Percentiles rank a stretch among this genome's conserved stretches.
These are phyloP conservation scores for Salarias fasciatus DNA, from an alignment of 2,797 vertebrate genomes.

Conservation along the genomic window DNA sequence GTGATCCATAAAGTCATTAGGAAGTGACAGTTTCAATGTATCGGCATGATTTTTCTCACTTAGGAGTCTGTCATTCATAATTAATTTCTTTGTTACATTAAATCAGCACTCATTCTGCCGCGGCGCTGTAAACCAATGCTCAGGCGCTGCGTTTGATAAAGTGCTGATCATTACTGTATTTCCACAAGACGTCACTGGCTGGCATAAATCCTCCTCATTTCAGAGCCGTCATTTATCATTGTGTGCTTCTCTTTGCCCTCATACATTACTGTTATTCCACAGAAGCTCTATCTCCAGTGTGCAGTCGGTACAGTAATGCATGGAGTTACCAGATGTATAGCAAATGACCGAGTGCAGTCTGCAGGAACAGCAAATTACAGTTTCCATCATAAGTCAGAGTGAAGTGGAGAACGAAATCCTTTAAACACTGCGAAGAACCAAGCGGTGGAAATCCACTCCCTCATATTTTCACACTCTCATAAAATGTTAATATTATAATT, in stretches of 20 bases:
- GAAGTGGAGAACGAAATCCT: background rate
- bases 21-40: too few species aligned
- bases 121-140: background rate
- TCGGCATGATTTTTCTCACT: too few species aligned
- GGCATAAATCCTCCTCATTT: background rate
- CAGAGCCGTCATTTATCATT: constrained; percentile 1
- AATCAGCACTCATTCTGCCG: background rate
- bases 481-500: background rate
- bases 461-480: background rate
- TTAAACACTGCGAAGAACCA: background rate
- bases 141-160: background rate
- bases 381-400: constrained; percentile 5
- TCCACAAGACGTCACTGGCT: constrained; percentile 4
- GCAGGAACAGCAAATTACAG: background rate
- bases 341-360: background rate
- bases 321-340: constrained; percentile 13
- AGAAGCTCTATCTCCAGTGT: constrained; percentile 6
- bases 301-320: background rate
- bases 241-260: background rate
- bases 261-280: constrained; percentile 1
- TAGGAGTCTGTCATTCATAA: background rate
- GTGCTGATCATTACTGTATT: constrained; percentile 3
- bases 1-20: too few species aligned
- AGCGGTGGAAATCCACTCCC: background rate
- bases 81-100: background rate